Percentiles rank a stretch among this genome's conserved stretches.
Evolutionary conservation across 23 tunicate genomes (phyloP).

Genomic region (Halocynthia aurantium): DNA sequence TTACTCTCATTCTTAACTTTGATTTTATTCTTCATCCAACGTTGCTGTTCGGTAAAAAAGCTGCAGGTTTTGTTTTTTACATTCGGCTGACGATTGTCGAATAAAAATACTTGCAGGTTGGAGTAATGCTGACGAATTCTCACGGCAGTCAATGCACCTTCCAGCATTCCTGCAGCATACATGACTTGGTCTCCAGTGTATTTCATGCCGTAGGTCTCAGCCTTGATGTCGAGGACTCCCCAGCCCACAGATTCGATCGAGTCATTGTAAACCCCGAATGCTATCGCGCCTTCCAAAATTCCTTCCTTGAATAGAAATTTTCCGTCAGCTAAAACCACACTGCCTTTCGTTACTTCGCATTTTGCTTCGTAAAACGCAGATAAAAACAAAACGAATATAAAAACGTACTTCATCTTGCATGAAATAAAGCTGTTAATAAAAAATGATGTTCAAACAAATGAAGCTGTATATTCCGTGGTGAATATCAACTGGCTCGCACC

Average conservation of each 20-base stretch:
- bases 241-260: constrained; percentile 23
- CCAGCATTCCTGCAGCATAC: constrained; percentile 36
- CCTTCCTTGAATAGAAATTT: constrained; percentile 9
- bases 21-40: constrained; percentile 4
- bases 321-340: constrained; percentile 6
- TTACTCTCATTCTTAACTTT: not conserved
- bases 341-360: not conserved
- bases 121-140: constrained; percentile 21
- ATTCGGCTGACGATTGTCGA: not conserved
- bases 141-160: constrained; percentile 22
- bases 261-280: constrained; percentile 31
- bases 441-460: no score
- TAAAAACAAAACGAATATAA: no score
- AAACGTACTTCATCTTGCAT: no score
- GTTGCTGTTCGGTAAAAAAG: constrained; percentile 18
- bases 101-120: constrained; percentile 12
- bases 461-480: no score
- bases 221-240: constrained; percentile 26
- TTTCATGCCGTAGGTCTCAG: not conserved
- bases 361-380: no score
- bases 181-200: constrained; percentile 6
- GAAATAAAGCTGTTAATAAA: no score
- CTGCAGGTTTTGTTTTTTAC: constrained; percentile 3
- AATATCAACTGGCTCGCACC: no score
- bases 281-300: constrained; percentile 16